Percentiles rank a stretch among this genome's conserved stretches.
Evolutionary conservation across 2,113 vertebrate genomes (phyloP).

Genomic region (Nesoenas mayeri): DNA sequence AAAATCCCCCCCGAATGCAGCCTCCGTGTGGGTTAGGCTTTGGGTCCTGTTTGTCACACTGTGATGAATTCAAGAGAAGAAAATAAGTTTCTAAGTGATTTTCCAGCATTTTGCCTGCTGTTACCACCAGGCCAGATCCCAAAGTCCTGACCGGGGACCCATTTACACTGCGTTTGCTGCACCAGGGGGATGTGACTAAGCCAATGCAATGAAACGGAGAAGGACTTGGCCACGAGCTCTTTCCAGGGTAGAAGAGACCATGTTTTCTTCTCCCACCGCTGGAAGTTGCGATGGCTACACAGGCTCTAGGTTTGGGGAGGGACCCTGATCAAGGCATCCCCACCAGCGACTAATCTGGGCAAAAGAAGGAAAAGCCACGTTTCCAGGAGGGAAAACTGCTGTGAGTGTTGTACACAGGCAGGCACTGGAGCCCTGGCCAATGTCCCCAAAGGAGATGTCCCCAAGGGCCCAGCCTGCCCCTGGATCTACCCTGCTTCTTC

Average conservation of each 20-base stretch:
- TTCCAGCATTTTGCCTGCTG: neutral
- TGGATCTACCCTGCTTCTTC: neutral
- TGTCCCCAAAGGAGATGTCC: no score
- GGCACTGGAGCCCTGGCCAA: neutral
- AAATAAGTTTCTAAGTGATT: neutral
- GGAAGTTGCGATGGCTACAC: neutral
- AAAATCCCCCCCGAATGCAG: neutral
- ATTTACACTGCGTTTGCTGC: rapidly evolving
- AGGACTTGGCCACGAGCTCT: neutral
- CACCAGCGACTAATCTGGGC: neutral
- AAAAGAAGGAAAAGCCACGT: neutral
- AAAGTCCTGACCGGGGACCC: neutral
- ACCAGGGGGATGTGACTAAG: neutral
- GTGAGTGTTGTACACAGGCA: neutral
- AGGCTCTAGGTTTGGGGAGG: neutral
- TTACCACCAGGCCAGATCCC: neutral
- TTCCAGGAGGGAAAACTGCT: neutral
- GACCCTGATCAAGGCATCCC: neutral
- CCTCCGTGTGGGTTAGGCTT: neutral
- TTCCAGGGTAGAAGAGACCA: neutral
- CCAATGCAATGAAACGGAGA: rapidly evolving
- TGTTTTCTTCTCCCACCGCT: neutral
- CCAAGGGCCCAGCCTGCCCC: neutral
- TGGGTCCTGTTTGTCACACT: neutral
- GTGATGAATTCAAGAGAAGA: neutral